Evolutionary conservation across 2,113 vertebrate species (phyloP).

Genomic region (Eretmochelys imbricata): DNA sequence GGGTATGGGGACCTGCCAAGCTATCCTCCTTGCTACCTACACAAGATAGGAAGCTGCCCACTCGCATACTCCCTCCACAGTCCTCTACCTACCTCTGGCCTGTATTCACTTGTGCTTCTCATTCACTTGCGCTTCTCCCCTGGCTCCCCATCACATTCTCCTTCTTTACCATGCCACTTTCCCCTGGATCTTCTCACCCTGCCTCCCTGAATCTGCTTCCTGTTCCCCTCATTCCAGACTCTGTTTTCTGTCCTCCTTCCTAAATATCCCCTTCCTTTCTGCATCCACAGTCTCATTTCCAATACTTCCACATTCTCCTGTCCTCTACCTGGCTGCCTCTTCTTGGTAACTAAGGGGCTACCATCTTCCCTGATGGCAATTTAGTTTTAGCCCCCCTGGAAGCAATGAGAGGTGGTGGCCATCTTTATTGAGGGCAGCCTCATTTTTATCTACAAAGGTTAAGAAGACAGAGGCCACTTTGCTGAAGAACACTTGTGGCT

Average conservation of each 20-base stretch:
- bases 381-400: background rate
- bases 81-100: background rate
- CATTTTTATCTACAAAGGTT: no score
- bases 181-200: background rate
- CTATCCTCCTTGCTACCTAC: background rate
- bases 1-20: background rate
- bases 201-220: background rate
- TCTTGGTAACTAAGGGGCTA: background rate
- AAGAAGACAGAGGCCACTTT: background rate
- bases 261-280: background rate
- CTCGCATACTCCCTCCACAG: background rate
- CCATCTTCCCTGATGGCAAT: background rate
- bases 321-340: background rate
- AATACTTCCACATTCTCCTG: background rate
- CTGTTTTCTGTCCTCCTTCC: background rate
- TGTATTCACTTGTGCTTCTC: background rate
- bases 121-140: background rate
- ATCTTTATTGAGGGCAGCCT: background rate
- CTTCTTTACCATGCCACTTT: background rate
- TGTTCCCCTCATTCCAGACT: background rate
- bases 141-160: background rate
- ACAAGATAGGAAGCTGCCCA: background rate
- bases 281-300: background rate
- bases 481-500: background rate
- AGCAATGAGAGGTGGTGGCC: background rate